phyloP scores from a whole-genome alignment of 2,888 invertebrate species.

The Phorcus lineatus region DNA sequence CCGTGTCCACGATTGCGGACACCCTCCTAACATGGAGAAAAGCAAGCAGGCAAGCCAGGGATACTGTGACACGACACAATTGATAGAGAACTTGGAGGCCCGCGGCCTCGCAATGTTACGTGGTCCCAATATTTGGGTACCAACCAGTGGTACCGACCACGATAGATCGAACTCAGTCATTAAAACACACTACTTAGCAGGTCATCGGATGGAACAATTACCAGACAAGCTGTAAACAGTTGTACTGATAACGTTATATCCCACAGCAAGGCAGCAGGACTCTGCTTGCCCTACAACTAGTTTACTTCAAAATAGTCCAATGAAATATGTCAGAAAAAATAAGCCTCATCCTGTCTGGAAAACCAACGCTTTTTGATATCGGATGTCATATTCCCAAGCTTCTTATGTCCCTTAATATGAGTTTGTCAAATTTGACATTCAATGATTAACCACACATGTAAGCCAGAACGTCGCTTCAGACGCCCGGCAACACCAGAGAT shows the following conservation, averaged over 20 bases:
- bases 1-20: not conserved
- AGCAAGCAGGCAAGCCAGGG: slow-evolving; percentile 17
- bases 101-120: not conserved
- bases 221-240: slow-evolving; percentile 20
- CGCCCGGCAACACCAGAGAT: not conserved
- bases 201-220: slow-evolving; percentile 21
- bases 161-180: slow-evolving; percentile 5
- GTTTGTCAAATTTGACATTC: slow-evolving; percentile 6
- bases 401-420: not conserved
- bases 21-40: slow-evolving; percentile 11
- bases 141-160: slow-evolving; percentile 17
- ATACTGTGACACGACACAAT: not conserved
- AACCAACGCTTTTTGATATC: slow-evolving; percentile 17
- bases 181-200: slow-evolving; percentile 18
- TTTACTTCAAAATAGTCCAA: slow-evolving; percentile 23
- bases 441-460: slow-evolving; percentile 8
- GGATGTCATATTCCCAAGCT: not conserved
- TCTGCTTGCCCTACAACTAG: slow-evolving; percentile 6
- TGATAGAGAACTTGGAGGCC: not conserved
- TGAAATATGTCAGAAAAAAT: slow-evolving; percentile 23
- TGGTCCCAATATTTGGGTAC: not conserved
- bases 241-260: slow-evolving; percentile 16
- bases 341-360: slow-evolving; percentile 7
- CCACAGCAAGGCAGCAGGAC: not conserved
- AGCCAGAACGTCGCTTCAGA: not conserved